Conservation (phyloP, 2,797 vertebrate species). For the Coregonus ussuriensis region DNA sequence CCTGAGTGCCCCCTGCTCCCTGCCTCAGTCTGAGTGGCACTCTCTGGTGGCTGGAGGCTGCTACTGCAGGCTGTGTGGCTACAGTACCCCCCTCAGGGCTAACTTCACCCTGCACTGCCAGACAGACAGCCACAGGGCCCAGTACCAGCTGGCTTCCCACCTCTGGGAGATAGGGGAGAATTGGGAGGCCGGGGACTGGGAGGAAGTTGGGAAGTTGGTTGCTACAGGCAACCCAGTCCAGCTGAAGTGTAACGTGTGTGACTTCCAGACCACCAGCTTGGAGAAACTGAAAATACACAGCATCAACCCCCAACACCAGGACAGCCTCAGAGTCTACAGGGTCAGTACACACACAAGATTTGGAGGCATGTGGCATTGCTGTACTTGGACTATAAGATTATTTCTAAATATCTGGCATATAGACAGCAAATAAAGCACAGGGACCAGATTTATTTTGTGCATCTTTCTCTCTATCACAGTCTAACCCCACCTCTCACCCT, state of each 20-base stretch:
- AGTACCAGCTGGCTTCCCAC: slow-evolving; percentile 96
- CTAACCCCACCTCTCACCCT: no score
- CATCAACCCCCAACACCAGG: slow-evolving; percentile 89
- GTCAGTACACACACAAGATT: slow-evolving; percentile 69
- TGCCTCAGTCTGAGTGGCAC: slow-evolving; percentile 96
- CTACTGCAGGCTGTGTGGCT: slow-evolving; percentile 94
- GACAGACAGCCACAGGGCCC: slow-evolving; percentile 95
- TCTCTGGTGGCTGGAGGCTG: slow-evolving; percentile 91
- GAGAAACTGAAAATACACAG: slow-evolving; percentile 96
- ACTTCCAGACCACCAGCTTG: slow-evolving; percentile 94
- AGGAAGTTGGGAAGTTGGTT: slow-evolving; percentile 73
- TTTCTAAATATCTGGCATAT: background rate
- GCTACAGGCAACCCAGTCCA: slow-evolving; percentile 93
- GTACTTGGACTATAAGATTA: background rate
- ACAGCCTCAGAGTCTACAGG: slow-evolving; percentile 93
- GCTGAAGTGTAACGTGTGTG: slow-evolving; percentile 93
- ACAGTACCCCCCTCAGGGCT: slow-evolving; percentile 96
- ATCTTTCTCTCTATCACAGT: no score
- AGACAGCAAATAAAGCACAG: no score
- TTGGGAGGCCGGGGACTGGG: slow-evolving; percentile 59
- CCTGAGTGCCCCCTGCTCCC: slow-evolving; percentile 87
- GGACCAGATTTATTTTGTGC: no score
- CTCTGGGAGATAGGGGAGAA: slow-evolving; percentile 75
- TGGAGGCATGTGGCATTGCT: background rate
- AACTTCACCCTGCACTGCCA: slow-evolving; percentile 99